Base-by-base conservation (phyloP, 92 coral and sea anemone genomes). In the Metridium senile region DNA sequence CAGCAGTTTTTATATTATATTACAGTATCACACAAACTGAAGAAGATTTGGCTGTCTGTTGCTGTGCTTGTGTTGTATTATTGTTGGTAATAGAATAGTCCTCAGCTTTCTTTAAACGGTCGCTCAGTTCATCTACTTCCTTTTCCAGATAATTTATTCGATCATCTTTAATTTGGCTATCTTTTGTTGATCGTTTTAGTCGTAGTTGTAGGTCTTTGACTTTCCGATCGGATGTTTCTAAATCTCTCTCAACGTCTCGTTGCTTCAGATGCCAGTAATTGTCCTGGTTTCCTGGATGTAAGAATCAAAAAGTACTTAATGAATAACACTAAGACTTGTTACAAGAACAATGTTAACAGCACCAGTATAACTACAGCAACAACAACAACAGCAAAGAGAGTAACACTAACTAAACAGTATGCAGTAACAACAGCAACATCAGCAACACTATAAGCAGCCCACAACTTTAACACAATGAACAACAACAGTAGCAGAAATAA, bases 171-270 rank as follows among this genome's bases (percentile, higher is more conserved):
- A 86, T 71, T 58, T 93, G 94, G 75, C 94, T 93, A 74, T 96
- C 99, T 75, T 96, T 96, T 21, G 93, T 97, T 61, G 91, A 89
- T 35, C 99, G 88, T 57, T 96, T 96, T 68, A 96, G 66, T 47
- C 99, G 80, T 56, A 96, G 84, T 72, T 96, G 99, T 21, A 96
- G 87, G 43, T 96, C 99, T 70, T 96, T 96, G 56, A 96, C 93
- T 71, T 93, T 96, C 20, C 97, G 84, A 26, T 96, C 99, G 11
- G 97, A 97, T 7, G 87, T 63, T 25, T 96, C 99, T 57, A 96
- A 81, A 54, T 96, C 99, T 58, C 93, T 84, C 53, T 82, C 86
- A 1, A 89, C 86, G 34, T 92, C 97, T 20, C 75, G 56, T 21
- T 84, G 87, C 70, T 90, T 87, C 47, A 80, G 87, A 51, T 81